Percentiles rank a stretch among this genome's conserved stretches.
Conservation (phyloP, 2,888 invertebrate species). For the Chymomyza fuscimana region DNA sequence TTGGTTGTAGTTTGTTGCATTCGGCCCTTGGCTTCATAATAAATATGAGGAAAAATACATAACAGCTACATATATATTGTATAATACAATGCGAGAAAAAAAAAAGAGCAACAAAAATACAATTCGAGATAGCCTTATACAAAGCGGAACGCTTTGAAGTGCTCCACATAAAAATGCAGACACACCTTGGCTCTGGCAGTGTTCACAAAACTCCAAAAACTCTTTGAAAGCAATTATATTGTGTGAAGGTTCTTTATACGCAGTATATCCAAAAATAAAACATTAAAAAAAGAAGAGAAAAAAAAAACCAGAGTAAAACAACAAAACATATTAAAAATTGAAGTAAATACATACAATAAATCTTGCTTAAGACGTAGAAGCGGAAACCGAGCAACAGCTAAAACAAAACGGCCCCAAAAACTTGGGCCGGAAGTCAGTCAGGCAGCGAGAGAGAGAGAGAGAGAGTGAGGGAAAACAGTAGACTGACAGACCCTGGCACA, state of each 20-base stretch:
- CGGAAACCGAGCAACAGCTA: constrained; percentile 36
- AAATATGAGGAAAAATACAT: constrained; percentile 62
- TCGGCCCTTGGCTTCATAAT: constrained; percentile 41
- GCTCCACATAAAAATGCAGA: constrained; percentile 71
- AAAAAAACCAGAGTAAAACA: constrained; percentile 22
- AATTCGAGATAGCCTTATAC: not conserved
- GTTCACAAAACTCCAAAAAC: constrained; percentile 33
- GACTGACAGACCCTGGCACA: not conserved
- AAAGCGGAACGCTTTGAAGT: constrained; percentile 70
- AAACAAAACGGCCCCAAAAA: constrained; percentile 25
- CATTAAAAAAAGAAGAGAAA: not conserved
- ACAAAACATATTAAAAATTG: constrained; percentile 58
- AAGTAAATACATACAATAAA: constrained; percentile 61
- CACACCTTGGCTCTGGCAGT: constrained; percentile 51
- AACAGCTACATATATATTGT: constrained; percentile 58
- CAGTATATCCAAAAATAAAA: constrained; percentile 2
- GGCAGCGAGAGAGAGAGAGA: not conserved
- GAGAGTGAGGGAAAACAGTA: not conserved
- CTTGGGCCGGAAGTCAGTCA: constrained; percentile 53
- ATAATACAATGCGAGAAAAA: constrained; percentile 32
- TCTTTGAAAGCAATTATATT: constrained; percentile 60
- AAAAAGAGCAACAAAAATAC: not conserved
- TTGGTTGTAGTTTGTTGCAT: constrained; percentile 21
- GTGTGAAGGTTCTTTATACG: constrained; percentile 37
- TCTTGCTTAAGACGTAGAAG: constrained; percentile 49